These are phyloP conservation scores for Oplegnathus fasciatus DNA, from an alignment of 2,113 vertebrate genomes.

Conservation along the genomic window DNA sequence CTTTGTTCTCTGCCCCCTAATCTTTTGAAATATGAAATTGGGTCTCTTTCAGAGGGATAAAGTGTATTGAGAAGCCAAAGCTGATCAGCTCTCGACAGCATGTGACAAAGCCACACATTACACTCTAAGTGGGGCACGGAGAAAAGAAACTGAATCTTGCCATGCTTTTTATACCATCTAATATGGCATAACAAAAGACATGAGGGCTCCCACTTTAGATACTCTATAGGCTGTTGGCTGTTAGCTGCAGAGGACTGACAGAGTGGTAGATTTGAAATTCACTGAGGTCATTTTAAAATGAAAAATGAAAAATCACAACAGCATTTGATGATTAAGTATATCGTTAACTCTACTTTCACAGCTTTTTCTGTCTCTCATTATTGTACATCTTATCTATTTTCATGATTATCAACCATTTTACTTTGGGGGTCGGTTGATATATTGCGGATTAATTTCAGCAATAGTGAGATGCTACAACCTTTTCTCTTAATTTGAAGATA, in stretches of 20 bases:
- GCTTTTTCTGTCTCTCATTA: neutral
- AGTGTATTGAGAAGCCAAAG: slow-evolving; percentile 77
- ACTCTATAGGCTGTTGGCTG: slow-evolving; percentile 8
- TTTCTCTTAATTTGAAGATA: slow-evolving; percentile 3
- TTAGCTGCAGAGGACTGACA: slow-evolving; percentile 16
- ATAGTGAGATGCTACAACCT: neutral
- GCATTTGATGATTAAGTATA: neutral
- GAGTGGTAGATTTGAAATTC: slow-evolving; percentile 39
- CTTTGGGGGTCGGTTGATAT: neutral
- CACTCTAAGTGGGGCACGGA: slow-evolving; percentile 75
- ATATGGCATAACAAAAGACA: slow-evolving; percentile 51
- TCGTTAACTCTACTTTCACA: slow-evolving; percentile 2
- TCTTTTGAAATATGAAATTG: slow-evolving; percentile 79
- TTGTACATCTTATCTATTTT: neutral
- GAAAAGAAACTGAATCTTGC: slow-evolving; percentile 63
- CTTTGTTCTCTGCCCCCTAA: slow-evolving; percentile 79
- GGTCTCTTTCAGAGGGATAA: slow-evolving; percentile 74
- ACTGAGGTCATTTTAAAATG: slow-evolving; percentile 31
- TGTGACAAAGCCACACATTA: slow-evolving; percentile 77
- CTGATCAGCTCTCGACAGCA: slow-evolving; percentile 76
- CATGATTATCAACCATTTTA: neutral
- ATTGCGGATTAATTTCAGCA: neutral
- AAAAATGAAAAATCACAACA: slow-evolving; percentile 13
- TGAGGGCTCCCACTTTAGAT: slow-evolving; percentile 21
- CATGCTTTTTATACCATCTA: slow-evolving; percentile 56